Evolutionary conservation across 2,888 invertebrate species (phyloP).

Genomic region (Nudaria mundana): DNA sequence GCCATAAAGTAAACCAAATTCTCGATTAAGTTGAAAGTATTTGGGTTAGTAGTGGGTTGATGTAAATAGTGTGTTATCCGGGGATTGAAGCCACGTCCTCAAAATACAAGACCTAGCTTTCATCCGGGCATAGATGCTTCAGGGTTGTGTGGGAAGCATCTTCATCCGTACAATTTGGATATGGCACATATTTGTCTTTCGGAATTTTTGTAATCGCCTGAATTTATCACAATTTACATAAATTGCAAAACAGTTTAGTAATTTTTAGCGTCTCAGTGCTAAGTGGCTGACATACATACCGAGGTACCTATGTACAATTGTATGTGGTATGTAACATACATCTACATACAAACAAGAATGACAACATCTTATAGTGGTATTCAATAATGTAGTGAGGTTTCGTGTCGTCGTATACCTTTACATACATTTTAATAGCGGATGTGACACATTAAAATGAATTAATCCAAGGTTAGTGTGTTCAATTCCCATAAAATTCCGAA

Average conservation of each 20-base stretch:
- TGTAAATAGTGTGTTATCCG: too few relatives aligned
- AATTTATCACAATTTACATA: conserved; percentile 6
- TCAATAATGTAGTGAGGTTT: conserved; percentile 22
- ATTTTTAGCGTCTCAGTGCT: conserved; percentile 19
- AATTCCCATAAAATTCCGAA: conserved; percentile 3
- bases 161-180: too few relatives aligned
- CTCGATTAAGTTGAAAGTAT: too few relatives aligned
- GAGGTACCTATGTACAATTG: neutral
- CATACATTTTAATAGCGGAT: conserved; percentile 7
- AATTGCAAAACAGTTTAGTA: conserved; percentile 21
- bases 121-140: too few relatives aligned
- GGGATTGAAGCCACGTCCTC: too few relatives aligned
- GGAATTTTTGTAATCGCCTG: neutral
- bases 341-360: neutral
- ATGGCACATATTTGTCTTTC: too few relatives aligned
- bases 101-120: too few relatives aligned
- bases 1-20: too few relatives aligned
- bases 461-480: conserved; percentile 22
- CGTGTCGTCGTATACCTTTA: conserved; percentile 4
- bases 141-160: too few relatives aligned
- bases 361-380: conserved; percentile 2
- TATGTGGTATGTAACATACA: neutral
- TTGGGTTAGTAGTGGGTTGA: too few relatives aligned
- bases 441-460: conserved; percentile 2
- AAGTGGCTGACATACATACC: conserved; percentile 16